A percentile compares a stretch with the other conserved stretches of the same genome.
phyloP scores from a whole-genome alignment of 2,888 invertebrate species.

The Bombyx huttoni region DNA sequence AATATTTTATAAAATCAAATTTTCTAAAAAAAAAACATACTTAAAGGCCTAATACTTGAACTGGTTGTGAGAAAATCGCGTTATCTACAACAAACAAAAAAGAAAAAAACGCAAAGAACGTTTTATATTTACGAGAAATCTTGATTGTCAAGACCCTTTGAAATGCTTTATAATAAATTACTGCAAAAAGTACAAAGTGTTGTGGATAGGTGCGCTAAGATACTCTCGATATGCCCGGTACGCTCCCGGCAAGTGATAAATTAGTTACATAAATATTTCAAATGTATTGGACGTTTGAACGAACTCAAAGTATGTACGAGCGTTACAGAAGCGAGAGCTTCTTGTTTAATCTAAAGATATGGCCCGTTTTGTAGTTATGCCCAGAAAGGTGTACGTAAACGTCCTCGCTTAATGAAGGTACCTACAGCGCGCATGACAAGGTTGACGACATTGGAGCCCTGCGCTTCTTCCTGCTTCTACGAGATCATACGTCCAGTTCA shows the following conservation, averaged over 20 bases:
- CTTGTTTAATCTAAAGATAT: not conserved
- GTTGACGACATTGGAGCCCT: constrained; percentile 32
- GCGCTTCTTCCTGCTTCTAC: constrained; percentile 30
- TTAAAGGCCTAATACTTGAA: too few species aligned
- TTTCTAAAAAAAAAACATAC: too few species aligned
- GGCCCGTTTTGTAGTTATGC: constrained; percentile 13
- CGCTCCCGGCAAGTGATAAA: not conserved
- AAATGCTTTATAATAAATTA: not conserved
- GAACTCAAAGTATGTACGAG: too few species aligned
- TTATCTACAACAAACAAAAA: not conserved
- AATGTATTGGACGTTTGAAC: not conserved
- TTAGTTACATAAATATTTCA: not conserved
- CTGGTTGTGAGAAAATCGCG: too few species aligned
- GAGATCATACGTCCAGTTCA: constrained; percentile 16
- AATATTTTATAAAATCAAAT: too few species aligned
- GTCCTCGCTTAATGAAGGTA: constrained; percentile 20
- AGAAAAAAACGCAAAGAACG: constrained; percentile 1
- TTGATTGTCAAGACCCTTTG: not conserved
- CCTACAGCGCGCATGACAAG: constrained; percentile 29
- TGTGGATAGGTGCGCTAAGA: not conserved
- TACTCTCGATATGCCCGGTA: not conserved
- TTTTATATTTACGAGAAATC: not conserved
- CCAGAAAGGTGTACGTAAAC: constrained; percentile 7
- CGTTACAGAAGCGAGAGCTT: too few species aligned
- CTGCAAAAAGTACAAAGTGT: not conserved